Evolutionary conservation across 2,797 vertebrate genomes (phyloP), one percentile per base, ranked within the genome.

Genomic region (Parambassis ranga): DNA sequence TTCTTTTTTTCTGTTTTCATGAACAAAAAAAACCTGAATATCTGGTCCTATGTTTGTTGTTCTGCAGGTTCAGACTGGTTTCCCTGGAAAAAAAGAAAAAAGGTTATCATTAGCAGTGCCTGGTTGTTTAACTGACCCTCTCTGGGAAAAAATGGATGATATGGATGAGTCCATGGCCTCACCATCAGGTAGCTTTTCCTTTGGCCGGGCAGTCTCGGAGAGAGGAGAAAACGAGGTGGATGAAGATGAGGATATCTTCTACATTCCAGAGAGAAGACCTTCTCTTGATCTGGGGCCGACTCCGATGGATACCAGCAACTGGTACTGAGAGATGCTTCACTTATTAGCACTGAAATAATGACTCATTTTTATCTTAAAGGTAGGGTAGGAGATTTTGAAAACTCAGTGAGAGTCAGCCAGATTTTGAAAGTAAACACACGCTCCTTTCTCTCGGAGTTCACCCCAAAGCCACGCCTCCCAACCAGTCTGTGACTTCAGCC

Each of bases 211-310:
- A 1, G 86, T 60, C 31, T 91, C 91, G 24, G 79, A 31, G 2
- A 68, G 71, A 72, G 82, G 10, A 46, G 49, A 64, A 14, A 52
- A n/a, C 35, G 38, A 5, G 4, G 2, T 35, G 10, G 6, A 59
- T 14, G 85, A 84, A 0, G 81, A 82, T n/a, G 86, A 79, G 0
- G 72, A 48, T 0, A 5, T 88, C 2, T 81, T 57, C 57, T 87
- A 87, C 65, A 75, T 82, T 15, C 84, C 88, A n/a, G 68, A 81
- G 19, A 88, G 86, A 58, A 81, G 84, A 65, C 77, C 71, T 1
- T 86, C 89, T 11, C 82, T 91, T 14, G 77, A 77, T 5, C 57
- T 87, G n/a, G 87, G 73, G 5, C 15, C n/a, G 0, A 22, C 2
- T 56, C 38, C 75, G 9, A 85, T 88, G 82, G 86, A 90, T 9